A percentile compares a stretch with the other conserved stretches of the same genome.
Conservation (phyloP, 1,140 invertebrate genomes). For the Nasonia vitripennis region DNA sequence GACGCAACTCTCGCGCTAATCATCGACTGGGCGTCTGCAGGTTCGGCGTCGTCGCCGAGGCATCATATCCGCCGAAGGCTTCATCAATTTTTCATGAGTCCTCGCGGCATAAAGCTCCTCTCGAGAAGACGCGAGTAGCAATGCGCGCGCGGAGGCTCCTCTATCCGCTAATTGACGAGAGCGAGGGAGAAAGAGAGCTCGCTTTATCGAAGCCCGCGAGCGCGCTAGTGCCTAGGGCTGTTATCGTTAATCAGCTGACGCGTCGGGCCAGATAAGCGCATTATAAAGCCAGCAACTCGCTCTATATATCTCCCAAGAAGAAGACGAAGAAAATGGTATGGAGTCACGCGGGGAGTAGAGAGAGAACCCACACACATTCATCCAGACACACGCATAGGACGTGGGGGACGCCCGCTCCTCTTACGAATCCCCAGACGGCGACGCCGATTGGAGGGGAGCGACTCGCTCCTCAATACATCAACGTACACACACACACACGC, state of each 20-base stretch:
- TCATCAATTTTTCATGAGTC: conserved; percentile 52
- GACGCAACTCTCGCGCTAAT: conserved; percentile 20
- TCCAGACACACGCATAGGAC: neutral
- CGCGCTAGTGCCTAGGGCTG: conserved; percentile 25
- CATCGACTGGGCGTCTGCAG: conserved; percentile 26
- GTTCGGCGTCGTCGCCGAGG: neutral
- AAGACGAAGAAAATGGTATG: conserved; percentile 23
- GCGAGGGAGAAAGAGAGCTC: conserved; percentile 6
- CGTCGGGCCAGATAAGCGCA: conserved; percentile 42
- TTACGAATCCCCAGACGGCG: conserved; percentile 44
- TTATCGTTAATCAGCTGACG: conserved; percentile 52
- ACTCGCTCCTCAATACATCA: neutral
- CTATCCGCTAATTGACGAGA: conserved; percentile 49
- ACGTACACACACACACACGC: conserved; percentile 6
- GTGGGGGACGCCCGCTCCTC: conserved; percentile 40
- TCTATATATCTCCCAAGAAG: conserved; percentile 41
- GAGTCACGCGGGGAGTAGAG: conserved; percentile 37
- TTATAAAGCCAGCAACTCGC: conserved; percentile 41
- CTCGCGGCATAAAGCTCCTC: conserved; percentile 19
- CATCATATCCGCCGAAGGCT: conserved; percentile 41
- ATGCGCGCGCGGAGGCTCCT: neutral
- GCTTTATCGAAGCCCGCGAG: conserved; percentile 31
- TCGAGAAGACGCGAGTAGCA: neutral
- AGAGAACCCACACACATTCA: neutral
- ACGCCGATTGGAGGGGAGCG: conserved; percentile 53